Evolutionary conservation across 2,888 invertebrate species (phyloP).

Genomic region (Drymonia ruficornis): DNA sequence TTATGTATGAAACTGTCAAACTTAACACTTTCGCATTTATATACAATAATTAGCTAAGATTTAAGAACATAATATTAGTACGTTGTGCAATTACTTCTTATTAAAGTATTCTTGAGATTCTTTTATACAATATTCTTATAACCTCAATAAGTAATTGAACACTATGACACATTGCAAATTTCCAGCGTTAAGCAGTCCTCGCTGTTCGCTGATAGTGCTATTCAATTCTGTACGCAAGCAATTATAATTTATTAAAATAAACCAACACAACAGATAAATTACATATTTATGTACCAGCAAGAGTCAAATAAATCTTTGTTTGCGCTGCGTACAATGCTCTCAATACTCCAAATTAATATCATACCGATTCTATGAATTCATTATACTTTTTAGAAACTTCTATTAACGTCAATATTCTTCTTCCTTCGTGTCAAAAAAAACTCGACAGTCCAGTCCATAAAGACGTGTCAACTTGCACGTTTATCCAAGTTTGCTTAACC

Average conservation of each 20-base stretch:
- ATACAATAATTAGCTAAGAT: no score
- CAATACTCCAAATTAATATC: slow-evolving; percentile 8
- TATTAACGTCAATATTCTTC: slow-evolving; percentile 12
- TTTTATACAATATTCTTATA: slow-evolving; percentile 12
- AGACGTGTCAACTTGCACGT: slow-evolving; percentile 33
- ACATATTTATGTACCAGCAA: slow-evolving; percentile 13
- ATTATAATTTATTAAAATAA: not conserved
- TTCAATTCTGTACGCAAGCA: slow-evolving; percentile 13
- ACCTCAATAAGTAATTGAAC: slow-evolving; percentile 32
- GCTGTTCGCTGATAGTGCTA: slow-evolving; percentile 24
- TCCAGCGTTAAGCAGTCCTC: slow-evolving; percentile 14
- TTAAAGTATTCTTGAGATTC: no score
- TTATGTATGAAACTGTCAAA: no score
- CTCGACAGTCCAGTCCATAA: slow-evolving; percentile 18
- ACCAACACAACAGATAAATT: slow-evolving; percentile 15
- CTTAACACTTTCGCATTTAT: no score
- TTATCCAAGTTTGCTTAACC: slow-evolving; percentile 7
- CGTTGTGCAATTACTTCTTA: no score
- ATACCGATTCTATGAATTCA: not conserved
- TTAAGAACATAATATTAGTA: no score
- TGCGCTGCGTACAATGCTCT: slow-evolving; percentile 7
- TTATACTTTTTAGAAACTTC: slow-evolving; percentile 11
- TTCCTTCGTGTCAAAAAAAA: slow-evolving; percentile 23
- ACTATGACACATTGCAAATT: slow-evolving; percentile 25
- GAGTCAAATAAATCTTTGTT: slow-evolving; percentile 15